Percentiles rank a stretch among this genome's conserved stretches.
phyloP scores from a whole-genome alignment of 2,113 vertebrate genomes.

The Oryzias celebensis region DNA sequence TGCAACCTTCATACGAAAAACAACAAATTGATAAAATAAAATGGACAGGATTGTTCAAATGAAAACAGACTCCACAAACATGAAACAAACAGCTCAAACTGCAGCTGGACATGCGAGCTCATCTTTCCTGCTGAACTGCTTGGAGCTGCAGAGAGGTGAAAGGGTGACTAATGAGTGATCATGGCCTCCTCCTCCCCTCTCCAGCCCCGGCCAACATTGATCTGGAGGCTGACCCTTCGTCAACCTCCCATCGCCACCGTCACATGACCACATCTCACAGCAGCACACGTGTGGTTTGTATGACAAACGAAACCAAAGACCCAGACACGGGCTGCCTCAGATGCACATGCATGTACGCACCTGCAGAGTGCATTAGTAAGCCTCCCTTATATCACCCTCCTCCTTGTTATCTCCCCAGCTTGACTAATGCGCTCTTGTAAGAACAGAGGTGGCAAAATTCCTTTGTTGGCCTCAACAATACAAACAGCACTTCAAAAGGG shows the following conservation, averaged over 20 bases:
- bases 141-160: constrained; percentile 53
- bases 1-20: too few species aligned
- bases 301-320: constrained; percentile 1
- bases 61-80: not conserved
- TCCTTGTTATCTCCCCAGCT: constrained; percentile 40
- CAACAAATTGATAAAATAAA: too few species aligned
- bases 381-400: not conserved
- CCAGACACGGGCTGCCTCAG: not conserved
- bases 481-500: constrained; percentile 77
- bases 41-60: not conserved
- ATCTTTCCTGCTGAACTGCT: constrained; percentile 48
- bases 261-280: constrained; percentile 23
- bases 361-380: constrained; percentile 28
- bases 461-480: constrained; percentile 75
- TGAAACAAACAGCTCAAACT: constrained; percentile 9
- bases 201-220: constrained; percentile 26
- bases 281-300: constrained; percentile 12
- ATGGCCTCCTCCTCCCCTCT: constrained; percentile 43
- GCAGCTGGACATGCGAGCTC: constrained; percentile 17
- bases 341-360: constrained; percentile 16
- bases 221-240: constrained; percentile 54
- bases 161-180: constrained; percentile 65
- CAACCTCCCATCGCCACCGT: constrained; percentile 34
- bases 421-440: constrained; percentile 65
- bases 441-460: constrained; percentile 72